These are phyloP conservation scores for Heliconius hermathena DNA, from an alignment of 1,140 invertebrate genomes.

Conservation along the genomic window DNA sequence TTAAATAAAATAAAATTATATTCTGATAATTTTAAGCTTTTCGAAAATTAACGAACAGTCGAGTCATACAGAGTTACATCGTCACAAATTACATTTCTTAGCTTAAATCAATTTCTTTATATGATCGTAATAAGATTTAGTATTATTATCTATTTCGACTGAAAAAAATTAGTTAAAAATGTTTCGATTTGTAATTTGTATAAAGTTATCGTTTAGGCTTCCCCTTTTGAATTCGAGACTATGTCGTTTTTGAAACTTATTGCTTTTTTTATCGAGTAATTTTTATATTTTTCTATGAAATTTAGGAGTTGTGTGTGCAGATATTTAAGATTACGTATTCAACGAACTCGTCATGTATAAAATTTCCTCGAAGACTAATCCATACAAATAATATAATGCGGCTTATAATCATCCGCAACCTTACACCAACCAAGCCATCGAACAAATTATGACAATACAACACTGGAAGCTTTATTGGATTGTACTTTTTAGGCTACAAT, in stretches of 20 bases:
- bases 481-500: conserved; percentile 9
- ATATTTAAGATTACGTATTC: conserved; percentile 7
- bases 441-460: conserved; percentile 9
- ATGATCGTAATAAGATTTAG: neutral
- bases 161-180: neutral
- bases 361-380: conserved; percentile 23
- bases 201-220: conserved; percentile 9
- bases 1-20: neutral
- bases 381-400: conserved; percentile 17
- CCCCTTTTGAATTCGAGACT: conserved; percentile 5
- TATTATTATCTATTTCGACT: conserved; percentile 6
- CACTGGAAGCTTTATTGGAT: conserved; percentile 12
- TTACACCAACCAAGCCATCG: conserved; percentile 7
- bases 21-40: neutral
- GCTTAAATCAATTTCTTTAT: neutral
- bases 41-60: neutral
- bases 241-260: neutral
- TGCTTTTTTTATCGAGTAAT: neutral
- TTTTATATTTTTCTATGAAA: conserved; percentile 10
- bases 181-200: conserved; percentile 1
- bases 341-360: conserved; percentile 13
- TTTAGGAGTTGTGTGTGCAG: neutral
- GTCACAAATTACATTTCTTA: neutral
- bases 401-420: conserved; percentile 21
- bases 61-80: neutral